phyloP scores from a whole-genome alignment of 2,797 vertebrate species.

The Sebastes melanostomus region DNA sequence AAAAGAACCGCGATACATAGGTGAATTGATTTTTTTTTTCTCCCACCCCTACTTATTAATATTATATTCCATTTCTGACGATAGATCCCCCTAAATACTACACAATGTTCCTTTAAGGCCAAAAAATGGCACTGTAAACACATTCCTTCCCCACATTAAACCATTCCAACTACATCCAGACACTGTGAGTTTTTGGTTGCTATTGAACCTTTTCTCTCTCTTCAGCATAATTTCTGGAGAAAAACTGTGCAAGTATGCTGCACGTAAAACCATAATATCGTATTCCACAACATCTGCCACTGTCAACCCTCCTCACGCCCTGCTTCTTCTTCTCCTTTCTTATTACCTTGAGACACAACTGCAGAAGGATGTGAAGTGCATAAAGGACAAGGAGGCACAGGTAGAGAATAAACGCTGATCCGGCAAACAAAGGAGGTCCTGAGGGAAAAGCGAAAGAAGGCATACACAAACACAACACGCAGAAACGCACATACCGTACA shows the following conservation, averaged over 20 bases:
- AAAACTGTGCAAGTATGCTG: background rate
- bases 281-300: constrained; percentile 21
- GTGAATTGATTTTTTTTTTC: no score
- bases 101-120: background rate
- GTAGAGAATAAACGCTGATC: constrained; percentile 35
- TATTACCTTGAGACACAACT: constrained; percentile 34
- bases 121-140: background rate
- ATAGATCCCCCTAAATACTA: no score
- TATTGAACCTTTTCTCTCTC: background rate
- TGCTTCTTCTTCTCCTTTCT: background rate
- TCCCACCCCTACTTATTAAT: no score
- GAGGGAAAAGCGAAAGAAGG: constrained; percentile 11
- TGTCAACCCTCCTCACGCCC: constrained; percentile 2
- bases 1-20: no score
- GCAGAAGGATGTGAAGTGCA: constrained; percentile 14
- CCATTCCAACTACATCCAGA: background rate
- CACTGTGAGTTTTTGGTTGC: background rate
- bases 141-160: background rate
- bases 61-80: no score
- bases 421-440: constrained; percentile 17
- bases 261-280: constrained; percentile 8
- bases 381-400: constrained; percentile 30
- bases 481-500: background rate
- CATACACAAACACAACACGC: background rate
- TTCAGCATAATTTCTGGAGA: background rate